Conservation (phyloP, 2,113 vertebrate genomes). For the Pseudolaguvia tuberculata region DNA sequence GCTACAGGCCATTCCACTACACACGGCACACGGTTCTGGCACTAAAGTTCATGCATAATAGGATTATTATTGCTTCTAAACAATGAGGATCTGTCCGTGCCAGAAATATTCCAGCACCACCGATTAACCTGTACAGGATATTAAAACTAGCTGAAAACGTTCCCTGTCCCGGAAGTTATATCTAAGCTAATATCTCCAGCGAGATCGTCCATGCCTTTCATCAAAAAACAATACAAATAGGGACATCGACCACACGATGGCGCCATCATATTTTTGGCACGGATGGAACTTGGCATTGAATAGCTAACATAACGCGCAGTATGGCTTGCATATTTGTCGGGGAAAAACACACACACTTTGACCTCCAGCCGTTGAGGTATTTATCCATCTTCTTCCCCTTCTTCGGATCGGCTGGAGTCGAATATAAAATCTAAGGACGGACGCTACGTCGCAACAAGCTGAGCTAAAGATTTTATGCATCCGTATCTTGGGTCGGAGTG, state of each 20-base stretch:
- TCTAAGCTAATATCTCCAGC: neutral
- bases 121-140: no score
- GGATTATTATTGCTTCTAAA: slow-evolving; percentile 94
- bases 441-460: slow-evolving; percentile 43
- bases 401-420: slow-evolving; percentile 42
- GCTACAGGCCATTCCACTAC: slow-evolving; percentile 47
- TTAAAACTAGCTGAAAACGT: no score
- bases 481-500: neutral
- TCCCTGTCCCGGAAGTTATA: neutral
- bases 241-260: neutral
- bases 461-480: slow-evolving; percentile 15
- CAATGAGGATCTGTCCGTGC: slow-evolving; percentile 18
- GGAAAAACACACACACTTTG: slow-evolving; percentile 73
- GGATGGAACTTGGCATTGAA: slow-evolving; percentile 14
- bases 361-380: slow-evolving; percentile 83
- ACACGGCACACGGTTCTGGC: slow-evolving; percentile 54
- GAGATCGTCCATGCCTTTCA: no score
- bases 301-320: slow-evolving; percentile 78
- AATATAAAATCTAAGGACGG: slow-evolving; percentile 39
- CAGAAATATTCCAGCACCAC: neutral
- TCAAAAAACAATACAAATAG: no score
- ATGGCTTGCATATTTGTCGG: slow-evolving; percentile 84
- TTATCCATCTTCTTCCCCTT: slow-evolving; percentile 68
- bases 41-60: slow-evolving; percentile 82
- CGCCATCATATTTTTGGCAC: neutral